phyloP scores from a whole-genome alignment of 2,113 vertebrate species.

The Reinhardtius hippoglossoides region DNA sequence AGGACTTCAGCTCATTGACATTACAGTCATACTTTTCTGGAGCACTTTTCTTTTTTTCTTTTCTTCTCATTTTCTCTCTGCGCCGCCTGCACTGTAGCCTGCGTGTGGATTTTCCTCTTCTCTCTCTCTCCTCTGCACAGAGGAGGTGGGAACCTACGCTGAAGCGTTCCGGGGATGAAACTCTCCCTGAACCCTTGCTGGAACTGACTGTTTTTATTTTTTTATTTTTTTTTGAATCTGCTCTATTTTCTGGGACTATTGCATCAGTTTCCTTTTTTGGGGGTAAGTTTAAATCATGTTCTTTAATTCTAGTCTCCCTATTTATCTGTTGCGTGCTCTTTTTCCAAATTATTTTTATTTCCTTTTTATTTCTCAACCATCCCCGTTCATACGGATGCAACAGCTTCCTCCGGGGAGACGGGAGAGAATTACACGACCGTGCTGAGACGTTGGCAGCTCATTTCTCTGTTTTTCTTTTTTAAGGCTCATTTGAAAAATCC shows the following conservation, averaged over 20 bases:
- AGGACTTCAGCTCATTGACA: conserved; percentile 82
- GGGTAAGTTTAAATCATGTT: conserved; percentile 68
- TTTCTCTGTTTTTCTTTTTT: conserved; percentile 68
- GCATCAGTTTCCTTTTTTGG: conserved; percentile 28
- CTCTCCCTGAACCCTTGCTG: conserved; percentile 52
- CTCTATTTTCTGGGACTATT: conserved; percentile 32
- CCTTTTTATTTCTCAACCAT: conserved; percentile 42
- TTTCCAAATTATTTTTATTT: neutral
- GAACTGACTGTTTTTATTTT: conserved; percentile 51
- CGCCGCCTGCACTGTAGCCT: conserved; percentile 71
- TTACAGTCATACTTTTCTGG: conserved; percentile 85
- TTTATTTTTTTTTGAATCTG: neutral
- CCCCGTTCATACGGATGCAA: conserved; percentile 75
- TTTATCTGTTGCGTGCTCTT: neutral
- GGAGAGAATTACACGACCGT: conserved; percentile 68
- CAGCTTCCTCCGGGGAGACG: conserved; percentile 75
- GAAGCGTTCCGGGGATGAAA: conserved; percentile 60
- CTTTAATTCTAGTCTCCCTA: neutral
- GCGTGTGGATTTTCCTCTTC: conserved; percentile 39
- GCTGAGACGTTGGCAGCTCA: conserved; percentile 73
- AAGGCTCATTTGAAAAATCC: conserved; percentile 73
- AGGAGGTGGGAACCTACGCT: conserved; percentile 14
- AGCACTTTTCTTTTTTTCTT: conserved; percentile 75
- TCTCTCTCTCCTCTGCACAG: neutral
- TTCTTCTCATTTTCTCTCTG: conserved; percentile 40